Percentiles rank a stretch among this genome's conserved stretches.
Evolutionary conservation across 2,113 vertebrate genomes (phyloP).

Genomic region (Equus przewalskii): DNA sequence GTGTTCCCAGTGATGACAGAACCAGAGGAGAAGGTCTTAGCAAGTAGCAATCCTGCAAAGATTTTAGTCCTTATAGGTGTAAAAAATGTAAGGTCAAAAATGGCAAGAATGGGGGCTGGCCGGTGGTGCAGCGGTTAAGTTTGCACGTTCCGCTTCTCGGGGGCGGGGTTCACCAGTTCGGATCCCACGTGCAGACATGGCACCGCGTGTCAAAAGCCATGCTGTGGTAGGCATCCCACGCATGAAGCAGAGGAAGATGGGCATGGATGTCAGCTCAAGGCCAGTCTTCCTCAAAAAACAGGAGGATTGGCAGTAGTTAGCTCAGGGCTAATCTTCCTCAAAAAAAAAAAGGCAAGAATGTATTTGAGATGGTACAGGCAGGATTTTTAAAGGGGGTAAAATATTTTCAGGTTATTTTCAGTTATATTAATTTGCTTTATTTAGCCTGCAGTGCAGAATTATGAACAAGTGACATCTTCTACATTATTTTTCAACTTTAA

Average conservation of each 20-base stretch:
- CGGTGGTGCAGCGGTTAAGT: too few relatives aligned
- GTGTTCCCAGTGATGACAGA: neutral
- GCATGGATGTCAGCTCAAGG: too few relatives aligned
- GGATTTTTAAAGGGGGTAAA: neutral
- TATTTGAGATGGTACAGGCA: neutral
- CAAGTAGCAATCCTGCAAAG: neutral
- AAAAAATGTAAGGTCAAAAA: neutral
- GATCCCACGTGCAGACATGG: too few relatives aligned
- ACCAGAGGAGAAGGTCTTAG: neutral
- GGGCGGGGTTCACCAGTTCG: too few relatives aligned
- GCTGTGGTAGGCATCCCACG: too few relatives aligned
- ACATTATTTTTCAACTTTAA: neutral
- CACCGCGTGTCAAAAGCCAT: too few relatives aligned
- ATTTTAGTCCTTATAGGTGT: neutral
- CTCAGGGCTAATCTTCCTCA: too few relatives aligned
- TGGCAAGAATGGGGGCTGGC: too few relatives aligned
- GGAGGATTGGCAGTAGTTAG: too few relatives aligned
- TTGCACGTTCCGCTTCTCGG: too few relatives aligned
- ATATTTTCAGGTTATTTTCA: neutral
- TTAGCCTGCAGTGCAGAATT: neutral
- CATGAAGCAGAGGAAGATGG: too few relatives aligned
- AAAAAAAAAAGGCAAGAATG: neutral
- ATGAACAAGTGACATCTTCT: neutral
- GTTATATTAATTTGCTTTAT: neutral
- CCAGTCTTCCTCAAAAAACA: too few relatives aligned